Conservation (phyloP, 1,140 invertebrate genomes). For the Drosophila tristis region DNA sequence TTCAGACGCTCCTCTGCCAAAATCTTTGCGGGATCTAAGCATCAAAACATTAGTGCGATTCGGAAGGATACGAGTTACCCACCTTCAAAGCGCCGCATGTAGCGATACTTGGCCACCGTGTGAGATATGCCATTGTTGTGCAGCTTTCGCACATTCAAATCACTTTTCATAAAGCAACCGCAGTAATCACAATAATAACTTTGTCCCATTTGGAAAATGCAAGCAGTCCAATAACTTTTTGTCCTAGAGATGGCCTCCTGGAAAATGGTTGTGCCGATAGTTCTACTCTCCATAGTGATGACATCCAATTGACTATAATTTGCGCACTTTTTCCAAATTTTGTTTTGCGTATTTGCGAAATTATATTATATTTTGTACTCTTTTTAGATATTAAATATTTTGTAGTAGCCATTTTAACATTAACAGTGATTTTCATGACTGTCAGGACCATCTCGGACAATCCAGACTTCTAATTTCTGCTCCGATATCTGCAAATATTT, state of each 20-base stretch:
- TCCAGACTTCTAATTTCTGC: no score
- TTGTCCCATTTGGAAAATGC: conserved; percentile 64
- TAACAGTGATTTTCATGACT: no score
- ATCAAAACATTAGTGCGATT: not conserved
- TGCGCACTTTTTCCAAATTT: no score
- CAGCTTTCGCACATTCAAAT: conserved; percentile 71
- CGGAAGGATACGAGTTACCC: not conserved
- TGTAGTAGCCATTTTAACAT: no score
- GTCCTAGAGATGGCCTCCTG: conserved; percentile 13
- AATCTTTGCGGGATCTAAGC: conserved; percentile 54
- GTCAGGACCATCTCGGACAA: no score
- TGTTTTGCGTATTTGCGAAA: not conserved
- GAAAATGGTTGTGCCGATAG: no score
- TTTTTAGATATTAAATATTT: not conserved
- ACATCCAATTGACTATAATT: no score
- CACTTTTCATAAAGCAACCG: conserved; percentile 76
- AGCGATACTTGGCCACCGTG: conserved; percentile 60
- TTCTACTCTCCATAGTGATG: no score
- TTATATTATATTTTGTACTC: not conserved
- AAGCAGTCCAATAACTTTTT: conserved; percentile 10
- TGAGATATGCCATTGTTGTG: conserved; percentile 70
- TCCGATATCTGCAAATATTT: conserved; percentile 28
- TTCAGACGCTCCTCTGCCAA: conserved; percentile 56
- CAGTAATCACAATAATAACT: conserved; percentile 81
- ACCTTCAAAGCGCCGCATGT: conserved; percentile 66